Conservation (phyloP, 1,140 invertebrate species). For the Pseudomyrmex concolor region DNA sequence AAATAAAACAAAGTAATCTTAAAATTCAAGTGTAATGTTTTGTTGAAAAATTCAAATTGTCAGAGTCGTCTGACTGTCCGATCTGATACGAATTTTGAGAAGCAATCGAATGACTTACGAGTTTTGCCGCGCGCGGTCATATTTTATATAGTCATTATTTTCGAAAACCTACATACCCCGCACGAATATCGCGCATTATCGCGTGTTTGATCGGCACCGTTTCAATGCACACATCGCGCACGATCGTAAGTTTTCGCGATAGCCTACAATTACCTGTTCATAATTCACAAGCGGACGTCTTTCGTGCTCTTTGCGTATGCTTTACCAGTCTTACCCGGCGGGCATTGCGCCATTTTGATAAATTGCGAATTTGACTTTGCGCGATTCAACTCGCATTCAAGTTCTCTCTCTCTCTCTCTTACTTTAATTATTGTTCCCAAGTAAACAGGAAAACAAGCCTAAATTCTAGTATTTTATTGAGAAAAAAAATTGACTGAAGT, state of each 20-base stretch:
- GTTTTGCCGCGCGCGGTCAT: not conserved
- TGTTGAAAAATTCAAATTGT: too few relatives aligned
- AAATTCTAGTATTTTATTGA: too few relatives aligned
- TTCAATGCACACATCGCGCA: constrained; percentile 24
- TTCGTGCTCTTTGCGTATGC: constrained; percentile 22
- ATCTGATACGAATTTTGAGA: not conserved
- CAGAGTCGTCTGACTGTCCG: too few relatives aligned
- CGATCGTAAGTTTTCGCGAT: constrained; percentile 41
- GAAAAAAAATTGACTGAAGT: too few relatives aligned
- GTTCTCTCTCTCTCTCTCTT: too few relatives aligned
- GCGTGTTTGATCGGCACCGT: constrained; percentile 18
- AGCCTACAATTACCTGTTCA: constrained; percentile 32
- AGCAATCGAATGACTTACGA: not conserved
- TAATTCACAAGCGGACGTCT: constrained; percentile 36
- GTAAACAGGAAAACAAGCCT: too few relatives aligned
- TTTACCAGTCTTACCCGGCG: not conserved
- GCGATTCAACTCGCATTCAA: not conserved
- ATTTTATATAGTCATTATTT: not conserved
- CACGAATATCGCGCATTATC: not conserved
- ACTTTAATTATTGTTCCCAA: too few relatives aligned
- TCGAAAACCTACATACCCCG: not conserved
- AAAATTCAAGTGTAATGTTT: too few relatives aligned
- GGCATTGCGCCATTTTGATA: not conserved
- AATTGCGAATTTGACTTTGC: constrained; percentile 17
- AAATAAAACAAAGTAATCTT: too few relatives aligned